phyloP scores from a whole-genome alignment of 1,140 invertebrate species.

The Camponotus floridanus region DNA sequence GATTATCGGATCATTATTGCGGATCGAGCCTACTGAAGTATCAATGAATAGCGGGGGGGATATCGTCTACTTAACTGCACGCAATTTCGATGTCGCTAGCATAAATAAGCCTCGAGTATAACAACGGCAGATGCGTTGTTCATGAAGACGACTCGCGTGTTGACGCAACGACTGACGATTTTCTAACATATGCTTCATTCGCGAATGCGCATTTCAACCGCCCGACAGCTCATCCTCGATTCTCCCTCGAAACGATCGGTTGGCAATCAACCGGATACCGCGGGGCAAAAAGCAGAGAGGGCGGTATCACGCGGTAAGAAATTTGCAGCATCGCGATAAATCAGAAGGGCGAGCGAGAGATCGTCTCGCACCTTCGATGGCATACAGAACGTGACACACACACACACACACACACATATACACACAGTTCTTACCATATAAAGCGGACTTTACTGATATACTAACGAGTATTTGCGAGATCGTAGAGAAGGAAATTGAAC shows the following conservation, averaged over 20 bases:
- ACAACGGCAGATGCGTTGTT: slow-evolving; percentile 26
- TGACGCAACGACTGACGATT: slow-evolving; percentile 49
- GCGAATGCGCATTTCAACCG: slow-evolving; percentile 35
- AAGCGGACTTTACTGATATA: slow-evolving; percentile 60
- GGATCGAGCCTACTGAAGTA: slow-evolving; percentile 40
- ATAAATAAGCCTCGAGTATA: slow-evolving; percentile 42
- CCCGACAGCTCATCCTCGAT: slow-evolving; percentile 56
- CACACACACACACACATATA: slow-evolving; percentile 12
- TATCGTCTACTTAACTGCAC: slow-evolving; percentile 44
- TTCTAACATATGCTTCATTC: slow-evolving; percentile 50
- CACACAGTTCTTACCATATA: slow-evolving; percentile 68
- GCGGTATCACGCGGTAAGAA: slow-evolving; percentile 56
- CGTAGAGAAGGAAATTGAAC: slow-evolving; percentile 62
- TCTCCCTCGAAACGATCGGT: slow-evolving; percentile 65
- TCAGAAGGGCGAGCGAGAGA: slow-evolving; percentile 60
- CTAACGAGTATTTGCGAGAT: slow-evolving; percentile 26
- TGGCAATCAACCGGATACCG: slow-evolving; percentile 68
- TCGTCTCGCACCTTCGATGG: slow-evolving; percentile 54
- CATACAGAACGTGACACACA: slow-evolving; percentile 54
- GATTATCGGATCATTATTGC: slow-evolving; percentile 57
- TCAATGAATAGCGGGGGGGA: slow-evolving; percentile 42
- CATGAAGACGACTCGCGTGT: slow-evolving; percentile 31
- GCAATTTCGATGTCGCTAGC: slow-evolving; percentile 44
- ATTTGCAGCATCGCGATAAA: slow-evolving; percentile 69
- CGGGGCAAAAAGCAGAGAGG: slow-evolving; percentile 59